Base-by-base conservation (phyloP, 2,113 vertebrate species). In the Trachemys scripta region DNA sequence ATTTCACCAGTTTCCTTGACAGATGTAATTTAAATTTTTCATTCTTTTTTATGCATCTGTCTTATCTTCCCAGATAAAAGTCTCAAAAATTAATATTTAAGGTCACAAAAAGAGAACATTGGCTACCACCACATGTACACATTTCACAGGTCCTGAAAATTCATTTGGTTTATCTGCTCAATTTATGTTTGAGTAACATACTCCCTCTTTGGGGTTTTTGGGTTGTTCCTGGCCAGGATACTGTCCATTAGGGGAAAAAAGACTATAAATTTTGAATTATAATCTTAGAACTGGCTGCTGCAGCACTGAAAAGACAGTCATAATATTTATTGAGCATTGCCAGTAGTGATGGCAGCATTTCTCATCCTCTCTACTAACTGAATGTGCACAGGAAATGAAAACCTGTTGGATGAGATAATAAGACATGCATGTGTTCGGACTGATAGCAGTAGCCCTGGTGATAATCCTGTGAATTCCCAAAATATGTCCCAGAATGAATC, bases 401-500 rank as follows among this genome's bases (percentile, higher is more conserved):
- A 96, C 90, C 96, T 93, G 96, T 94, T 93, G 94, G 96, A 92
- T 84, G 89, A 96, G 97, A 98, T 97, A 97, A 97, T 96, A 95
- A 97, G 95, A 97, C 72, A 95, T 96, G 92, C 94, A 96, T 97
- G 96, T 97, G 95, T 94, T 97, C 88, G 95, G 92, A 90, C 95
- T 89, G 96, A 97, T 97, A 98, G 95, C 88, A 96, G 96, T 94
- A 97, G 95, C 84, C 95, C 95, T 95, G 90, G 96, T 97, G 95
- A 98, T 98, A 98, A 97, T 97, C 97, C 94, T 59, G 45, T 95
- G 97, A 96, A 96, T 96, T 97, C 95, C 96, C 92, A 87, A 97
- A 97, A 90, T 82, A 96, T 90, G 94, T 88, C 90, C 85, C 93
- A 92, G 91, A 89, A 80, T 94, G 96, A 97, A 88, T 91, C 90